Evolutionary conservation across 1,140 invertebrate species (phyloP), one percentile per base, ranked within the genome.

Genomic region (Drosophila varians): DNA sequence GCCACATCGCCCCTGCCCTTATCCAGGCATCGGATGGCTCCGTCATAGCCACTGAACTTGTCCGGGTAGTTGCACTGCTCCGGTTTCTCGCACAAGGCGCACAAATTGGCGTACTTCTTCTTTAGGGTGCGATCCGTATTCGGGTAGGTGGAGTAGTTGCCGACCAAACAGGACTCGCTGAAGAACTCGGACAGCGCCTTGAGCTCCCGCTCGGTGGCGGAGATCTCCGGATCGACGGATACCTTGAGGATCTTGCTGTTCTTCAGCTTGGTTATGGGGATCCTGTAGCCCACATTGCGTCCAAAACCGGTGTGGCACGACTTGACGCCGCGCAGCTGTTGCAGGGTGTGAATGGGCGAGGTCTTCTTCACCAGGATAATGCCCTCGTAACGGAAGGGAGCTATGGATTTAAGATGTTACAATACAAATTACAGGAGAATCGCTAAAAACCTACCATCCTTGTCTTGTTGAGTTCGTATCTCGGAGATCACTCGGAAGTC

Each of bases 301-400:
- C 95, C 95, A 26, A 96, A 94, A 1, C 95, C 95, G 0, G 95
- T 96, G 84, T 96, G 96, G 82, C 96, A 97, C 1, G 96, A 96
- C 69, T 94, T 95, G 26, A 95, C 92, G 5, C 95, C 95, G 48
- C 93, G 93, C 16, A 97, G 89, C 47, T 94, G 93, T 49, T 94
- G 91, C 11, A 95, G 89, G 21, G 92, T 93, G 47, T 93, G 92
- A 38, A 96, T 94, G 0, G 93, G 84, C 1, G 94, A 91, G 40
- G 94, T 93, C 60, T 96, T 96, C 80, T 94, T 94, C 0, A 96
- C 92, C 2, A 97, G 93, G 5, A 95, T 95, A 0, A 96, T 95
- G 4, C 95, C 95, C 91, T 96, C 94, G 77, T 96, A 96, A 21
- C 95, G 93, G 89, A 95, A 96, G 51, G 93, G 93, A 43, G 95